Evolutionary conservation across 2,888 invertebrate species (phyloP).

Genomic region (Heterodera filipjevi): DNA sequence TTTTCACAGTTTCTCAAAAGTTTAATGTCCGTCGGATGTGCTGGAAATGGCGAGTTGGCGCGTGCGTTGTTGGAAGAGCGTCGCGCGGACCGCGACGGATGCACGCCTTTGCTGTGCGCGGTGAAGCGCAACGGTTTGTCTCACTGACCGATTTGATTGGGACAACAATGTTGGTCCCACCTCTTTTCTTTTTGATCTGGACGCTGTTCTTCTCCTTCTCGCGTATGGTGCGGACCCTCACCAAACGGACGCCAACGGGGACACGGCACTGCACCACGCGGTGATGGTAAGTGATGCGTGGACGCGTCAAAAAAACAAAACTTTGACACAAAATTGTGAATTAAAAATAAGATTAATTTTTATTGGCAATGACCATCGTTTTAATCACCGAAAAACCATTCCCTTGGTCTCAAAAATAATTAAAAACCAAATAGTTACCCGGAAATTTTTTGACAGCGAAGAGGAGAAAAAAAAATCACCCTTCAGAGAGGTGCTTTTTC

Average conservation of each 20-base stretch:
- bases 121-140: constrained; percentile 6
- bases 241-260: constrained; percentile 35
- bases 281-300: constrained; percentile 3
- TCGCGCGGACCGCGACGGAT: constrained; percentile 26
- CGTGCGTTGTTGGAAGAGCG: not conserved
- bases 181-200: constrained; percentile 25
- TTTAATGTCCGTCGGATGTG: not conserved
- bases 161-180: too few species aligned
- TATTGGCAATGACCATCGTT: too few species aligned
- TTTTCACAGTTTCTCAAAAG: constrained; percentile 1
- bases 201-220: constrained; percentile 34
- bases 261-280: constrained; percentile 43
- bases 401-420: too few species aligned
- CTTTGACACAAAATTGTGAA: too few species aligned
- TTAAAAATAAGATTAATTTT: too few species aligned
- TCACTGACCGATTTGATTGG: too few species aligned
- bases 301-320: too few species aligned
- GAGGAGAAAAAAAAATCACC: too few species aligned
- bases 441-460: too few species aligned
- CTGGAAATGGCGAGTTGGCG: not conserved
- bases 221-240: constrained; percentile 39
- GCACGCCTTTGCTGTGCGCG: constrained; percentile 39
- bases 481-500: too few species aligned
- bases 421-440: too few species aligned
- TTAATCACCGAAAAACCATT: too few species aligned